Percentiles rank a stretch among this genome's conserved stretches.
Conservation (phyloP, 2,113 vertebrate species). For the Campylomormyrus tamandua region DNA sequence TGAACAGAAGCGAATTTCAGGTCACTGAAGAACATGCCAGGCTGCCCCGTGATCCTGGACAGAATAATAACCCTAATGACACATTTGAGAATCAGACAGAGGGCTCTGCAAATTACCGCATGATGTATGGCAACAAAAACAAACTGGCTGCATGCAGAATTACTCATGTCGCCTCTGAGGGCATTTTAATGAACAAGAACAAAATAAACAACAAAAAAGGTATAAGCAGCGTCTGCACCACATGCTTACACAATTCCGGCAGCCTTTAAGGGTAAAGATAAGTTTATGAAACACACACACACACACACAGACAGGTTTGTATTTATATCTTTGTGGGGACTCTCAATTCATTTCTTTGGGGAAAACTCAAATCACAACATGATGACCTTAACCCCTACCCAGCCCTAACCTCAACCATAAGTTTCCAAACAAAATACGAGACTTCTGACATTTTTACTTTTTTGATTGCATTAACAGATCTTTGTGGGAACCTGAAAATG, state of each 20-base stretch:
- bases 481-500: too few species aligned
- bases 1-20: background rate
- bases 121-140: background rate
- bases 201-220: background rate
- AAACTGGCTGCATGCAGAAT: background rate
- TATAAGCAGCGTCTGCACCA: background rate
- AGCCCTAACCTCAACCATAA: too few species aligned
- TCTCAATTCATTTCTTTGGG: too few species aligned
- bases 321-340: too few species aligned
- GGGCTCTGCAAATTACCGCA: background rate
- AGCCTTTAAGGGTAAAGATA: background rate
- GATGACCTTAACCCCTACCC: too few species aligned
- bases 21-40: background rate
- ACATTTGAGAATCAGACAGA: background rate
- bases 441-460: too few species aligned
- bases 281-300: background rate
- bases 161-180: background rate
- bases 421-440: too few species aligned
- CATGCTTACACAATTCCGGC: background rate
- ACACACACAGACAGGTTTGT: conserved; percentile 32
- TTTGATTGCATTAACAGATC: too few species aligned
- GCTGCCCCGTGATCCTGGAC: background rate
- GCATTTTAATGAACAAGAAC: background rate
- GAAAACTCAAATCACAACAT: too few species aligned
- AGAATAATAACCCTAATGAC: background rate